Evolutionary conservation across 2,113 vertebrate species (phyloP), one percentile per base, ranked within the genome.

Genomic region (Abramis brama): DNA sequence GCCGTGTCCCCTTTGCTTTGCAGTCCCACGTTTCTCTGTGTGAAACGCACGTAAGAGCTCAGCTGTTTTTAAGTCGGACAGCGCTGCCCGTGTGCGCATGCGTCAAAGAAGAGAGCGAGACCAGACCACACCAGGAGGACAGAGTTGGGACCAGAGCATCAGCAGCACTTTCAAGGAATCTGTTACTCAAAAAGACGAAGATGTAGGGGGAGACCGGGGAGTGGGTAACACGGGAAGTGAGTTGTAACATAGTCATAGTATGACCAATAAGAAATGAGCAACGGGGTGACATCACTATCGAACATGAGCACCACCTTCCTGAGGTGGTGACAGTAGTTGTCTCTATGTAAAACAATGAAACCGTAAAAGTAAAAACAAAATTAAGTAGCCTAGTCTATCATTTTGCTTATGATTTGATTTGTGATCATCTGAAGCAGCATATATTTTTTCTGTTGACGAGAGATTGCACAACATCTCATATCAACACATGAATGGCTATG

Each of bases 11-110:
- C 52, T 45, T 45, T 45, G 81, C 62, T 79, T 50, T 30, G 74
- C 86, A 10, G 62, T 36, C 36, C 84, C 80, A 79, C 83, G 76
- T 74, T 55, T 60, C 62, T 80, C 79, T 55, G 78, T n/a, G 47
- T 62, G 57, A 52, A 52, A 79, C 50, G 77, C 33, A 71, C 86
- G 52, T 79, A 74, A 71, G 52, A 84, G 78, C 70, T 57, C 87
- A 86, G 85, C 82, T 71, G 85, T 30, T 79, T 79, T 81, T 84
- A 85, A 86, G 80, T 68, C 75, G 75, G 75, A 86, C 45, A 75
- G 76, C 45, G 60, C 27, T 45, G 52, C 33, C 19, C 19, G 17
- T 59, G 7, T 84, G 85, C 88, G 88, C 88, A 86, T 86, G 88
- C 78, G 70, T 57, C 10, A n/a, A 73, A 59, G 25, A n/a, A 77